Evolutionary conservation across 2,113 vertebrate genomes (phyloP).

Genomic region (Microtus richardsoni): DNA sequence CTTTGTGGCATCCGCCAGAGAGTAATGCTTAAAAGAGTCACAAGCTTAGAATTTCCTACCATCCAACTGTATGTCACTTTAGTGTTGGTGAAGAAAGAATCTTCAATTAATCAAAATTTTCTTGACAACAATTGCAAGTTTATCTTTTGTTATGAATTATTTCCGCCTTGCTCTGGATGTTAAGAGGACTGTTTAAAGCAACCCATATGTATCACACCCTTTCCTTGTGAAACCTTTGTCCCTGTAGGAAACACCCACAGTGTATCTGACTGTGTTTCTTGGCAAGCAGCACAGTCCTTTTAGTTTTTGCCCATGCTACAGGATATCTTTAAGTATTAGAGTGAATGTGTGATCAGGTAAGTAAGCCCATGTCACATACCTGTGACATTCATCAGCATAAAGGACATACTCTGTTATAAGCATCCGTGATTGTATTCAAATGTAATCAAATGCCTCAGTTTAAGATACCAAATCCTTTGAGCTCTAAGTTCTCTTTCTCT

Average conservation of each 20-base stretch:
- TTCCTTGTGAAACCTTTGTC: constrained; percentile 58
- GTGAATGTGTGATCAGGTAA: constrained; percentile 81
- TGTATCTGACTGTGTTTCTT: constrained; percentile 82
- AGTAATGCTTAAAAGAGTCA: background rate
- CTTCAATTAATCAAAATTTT: constrained; percentile 34
- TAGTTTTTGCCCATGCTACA: constrained; percentile 55
- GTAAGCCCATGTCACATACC: constrained; percentile 72
- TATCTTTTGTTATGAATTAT: constrained; percentile 6
- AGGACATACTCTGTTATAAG: constrained; percentile 81
- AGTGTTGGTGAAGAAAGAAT: constrained; percentile 16
- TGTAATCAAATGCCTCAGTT: constrained; percentile 80
- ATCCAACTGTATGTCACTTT: background rate
- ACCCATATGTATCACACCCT: background rate
- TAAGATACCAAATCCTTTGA: constrained; percentile 74
- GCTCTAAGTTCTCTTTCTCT: constrained; percentile 75
- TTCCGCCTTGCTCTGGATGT: background rate
- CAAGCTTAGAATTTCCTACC: background rate
- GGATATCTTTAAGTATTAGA: constrained; percentile 71
- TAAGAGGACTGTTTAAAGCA: background rate
- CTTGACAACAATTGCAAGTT: background rate
- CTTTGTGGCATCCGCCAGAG: fast-evolving
- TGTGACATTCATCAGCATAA: constrained; percentile 83
- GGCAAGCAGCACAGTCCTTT: constrained; percentile 70
- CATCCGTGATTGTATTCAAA: constrained; percentile 80
- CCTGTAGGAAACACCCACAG: constrained; percentile 73